A percentile compares a stretch with the other conserved stretches of the same genome.
phyloP scores from a whole-genome alignment of 1,140 invertebrate species.

The Coelopa frigida region DNA sequence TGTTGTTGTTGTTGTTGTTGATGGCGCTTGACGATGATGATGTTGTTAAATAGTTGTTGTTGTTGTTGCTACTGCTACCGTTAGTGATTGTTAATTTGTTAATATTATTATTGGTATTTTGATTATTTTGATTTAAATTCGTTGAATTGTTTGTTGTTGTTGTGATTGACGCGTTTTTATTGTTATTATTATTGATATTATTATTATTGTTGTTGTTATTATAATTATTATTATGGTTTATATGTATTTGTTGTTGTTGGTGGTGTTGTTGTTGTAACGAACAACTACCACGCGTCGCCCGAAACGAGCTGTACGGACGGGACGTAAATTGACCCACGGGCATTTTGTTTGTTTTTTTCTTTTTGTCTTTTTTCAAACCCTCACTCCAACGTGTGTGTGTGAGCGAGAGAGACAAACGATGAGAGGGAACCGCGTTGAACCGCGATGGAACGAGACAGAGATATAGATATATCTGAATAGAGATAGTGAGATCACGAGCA shows the following conservation, averaged over 20 bases:
- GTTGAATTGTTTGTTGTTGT: too few species aligned
- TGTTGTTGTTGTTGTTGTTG: neutral
- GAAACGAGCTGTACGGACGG: conserved; percentile 42
- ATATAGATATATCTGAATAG: too few species aligned
- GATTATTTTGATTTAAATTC: neutral
- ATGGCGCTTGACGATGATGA: conserved; percentile 3
- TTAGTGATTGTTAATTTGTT: conserved; percentile 1
- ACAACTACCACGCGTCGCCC: conserved; percentile 33
- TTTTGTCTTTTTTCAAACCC: conserved; percentile 17
- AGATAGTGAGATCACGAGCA: too few species aligned
- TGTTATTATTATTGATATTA: conserved; percentile 2
- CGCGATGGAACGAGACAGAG: too few species aligned
- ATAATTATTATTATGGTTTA: neutral
- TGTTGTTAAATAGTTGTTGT: conserved; percentile 1
- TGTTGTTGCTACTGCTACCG: neutral
- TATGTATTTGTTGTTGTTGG: conserved; percentile 4
- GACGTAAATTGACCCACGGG: conserved; percentile 38
- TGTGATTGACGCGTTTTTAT: neutral
- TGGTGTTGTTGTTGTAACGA: conserved; percentile 17
- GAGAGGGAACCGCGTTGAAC: too few species aligned
- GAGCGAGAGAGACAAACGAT: too few species aligned
- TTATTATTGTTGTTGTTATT: neutral
- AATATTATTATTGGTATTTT: neutral
- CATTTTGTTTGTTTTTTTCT: conserved; percentile 30
- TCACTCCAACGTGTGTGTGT: too few species aligned